A percentile compares a stretch with the other conserved stretches of the same genome.
These are phyloP conservation scores for Oppia nitens DNA, from an alignment of 1,140 invertebrate species.

Conservation along the genomic window DNA sequence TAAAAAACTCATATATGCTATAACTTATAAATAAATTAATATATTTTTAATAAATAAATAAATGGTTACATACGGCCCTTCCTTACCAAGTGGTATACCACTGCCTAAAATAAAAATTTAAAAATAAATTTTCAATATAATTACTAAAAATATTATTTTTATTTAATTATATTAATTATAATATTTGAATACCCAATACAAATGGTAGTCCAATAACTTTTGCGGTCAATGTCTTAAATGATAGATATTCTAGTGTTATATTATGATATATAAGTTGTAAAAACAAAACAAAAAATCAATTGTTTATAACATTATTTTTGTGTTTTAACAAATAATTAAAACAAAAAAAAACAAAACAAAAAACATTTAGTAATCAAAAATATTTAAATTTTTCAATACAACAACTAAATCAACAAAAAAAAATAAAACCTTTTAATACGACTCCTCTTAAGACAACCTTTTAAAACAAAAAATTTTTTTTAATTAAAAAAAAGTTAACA, in stretches of 20 bases:
- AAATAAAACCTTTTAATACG: constrained; percentile 57
- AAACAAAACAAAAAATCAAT: neutral
- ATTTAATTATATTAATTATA: neutral
- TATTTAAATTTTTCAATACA: too few species aligned
- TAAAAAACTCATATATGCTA: too few species aligned
- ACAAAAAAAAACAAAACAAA: too few species aligned
- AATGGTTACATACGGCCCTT: constrained; percentile 37
- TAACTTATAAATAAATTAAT: too few species aligned
- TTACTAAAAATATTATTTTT: too few species aligned
- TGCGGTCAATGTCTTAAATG: constrained; percentile 78
- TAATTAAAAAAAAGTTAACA: constrained; percentile 99
- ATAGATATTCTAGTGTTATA: constrained; percentile 88
- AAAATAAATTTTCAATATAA: too few species aligned
- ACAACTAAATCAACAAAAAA: too few species aligned
- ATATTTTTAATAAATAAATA: neutral
- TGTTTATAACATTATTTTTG: too few species aligned
- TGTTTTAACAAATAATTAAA: too few species aligned
- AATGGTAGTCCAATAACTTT: constrained; percentile 79
- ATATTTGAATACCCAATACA: constrained; percentile 46
- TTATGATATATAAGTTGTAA: neutral
- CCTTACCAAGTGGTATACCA: constrained; percentile 90
- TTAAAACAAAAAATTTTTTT: neutral
- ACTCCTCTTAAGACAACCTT: constrained; percentile 63
- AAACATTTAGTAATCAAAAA: too few species aligned
- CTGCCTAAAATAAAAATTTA: constrained; percentile 84